Evolutionary conservation across 1,140 invertebrate genomes (phyloP).

Genomic region (Streblospio benedicti): DNA sequence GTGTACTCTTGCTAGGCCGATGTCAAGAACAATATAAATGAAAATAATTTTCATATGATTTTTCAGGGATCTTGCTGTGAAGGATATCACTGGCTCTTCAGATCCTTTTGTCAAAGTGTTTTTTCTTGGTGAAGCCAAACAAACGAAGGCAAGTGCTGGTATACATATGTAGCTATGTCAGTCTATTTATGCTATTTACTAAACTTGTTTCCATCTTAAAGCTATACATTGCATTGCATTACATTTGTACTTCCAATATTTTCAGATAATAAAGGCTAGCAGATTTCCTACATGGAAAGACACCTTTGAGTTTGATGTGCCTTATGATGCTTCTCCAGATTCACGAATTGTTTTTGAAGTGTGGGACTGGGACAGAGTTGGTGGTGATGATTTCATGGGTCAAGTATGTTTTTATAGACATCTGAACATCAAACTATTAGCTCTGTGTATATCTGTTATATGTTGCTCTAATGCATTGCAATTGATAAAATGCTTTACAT

Average conservation of each 20-base stretch:
- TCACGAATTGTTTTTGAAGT: slow-evolving; percentile 20
- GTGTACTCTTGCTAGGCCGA: too few species aligned
- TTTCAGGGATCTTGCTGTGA: slow-evolving; percentile 27
- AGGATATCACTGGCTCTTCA: slow-evolving; percentile 27
- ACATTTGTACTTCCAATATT: not conserved
- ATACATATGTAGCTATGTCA: too few species aligned
- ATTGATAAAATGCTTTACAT: too few species aligned
- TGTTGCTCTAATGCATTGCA: too few species aligned
- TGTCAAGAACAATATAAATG: too few species aligned
- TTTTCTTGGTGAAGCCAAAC: slow-evolving; percentile 25
- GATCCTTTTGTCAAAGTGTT: slow-evolving; percentile 26
- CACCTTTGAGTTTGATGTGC: slow-evolving; percentile 25
- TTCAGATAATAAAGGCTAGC: slow-evolving; percentile 25
- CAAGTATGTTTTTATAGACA: too few species aligned
- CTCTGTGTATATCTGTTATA: not conserved
- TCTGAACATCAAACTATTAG: too few species aligned
- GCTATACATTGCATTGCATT: not conserved
- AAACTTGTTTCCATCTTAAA: not conserved
- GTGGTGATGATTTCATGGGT: slow-evolving; percentile 29
- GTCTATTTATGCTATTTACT: too few species aligned
- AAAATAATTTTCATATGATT: not conserved
- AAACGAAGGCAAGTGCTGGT: slow-evolving; percentile 26
- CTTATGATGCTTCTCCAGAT: slow-evolving; percentile 13
- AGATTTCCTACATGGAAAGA: slow-evolving; percentile 28
- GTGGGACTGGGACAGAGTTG: slow-evolving; percentile 27